Evolutionary conservation across 2,888 invertebrate genomes (phyloP), one percentile per base, ranked within the genome.

Genomic region (Oxyteleia sp.): DNA sequence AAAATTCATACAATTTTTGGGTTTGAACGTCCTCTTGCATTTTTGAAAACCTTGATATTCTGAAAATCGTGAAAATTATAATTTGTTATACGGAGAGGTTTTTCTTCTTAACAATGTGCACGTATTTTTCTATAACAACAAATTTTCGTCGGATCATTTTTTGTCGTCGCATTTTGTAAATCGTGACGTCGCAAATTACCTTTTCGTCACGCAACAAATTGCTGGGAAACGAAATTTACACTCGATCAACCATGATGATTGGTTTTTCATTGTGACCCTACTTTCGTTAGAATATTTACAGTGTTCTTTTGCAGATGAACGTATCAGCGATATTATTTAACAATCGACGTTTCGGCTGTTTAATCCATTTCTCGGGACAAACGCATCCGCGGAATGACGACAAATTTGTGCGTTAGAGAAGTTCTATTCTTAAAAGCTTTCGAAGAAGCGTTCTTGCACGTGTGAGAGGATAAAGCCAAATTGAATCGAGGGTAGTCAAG

Each of bases 381-480:
- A 53, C 57, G 45, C 38, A 26, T 18, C n/a, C 13, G 10, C 11
- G 35, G 29, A 79, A 69, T 63, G 45, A 43, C 43, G 68, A 61
- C 16, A 49, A 61, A 61, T 45, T 69, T 78, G 23, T 68, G 43
- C 13, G 45, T 68, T 41, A 45, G 20, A 55, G 45, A 69, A 76
- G 63, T 68, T 68, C 59, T 61, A 53, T 68, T 76, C 61, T 68
- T 76, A 51, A 68, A 68, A 68, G 66, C 68, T 76, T 68, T 76
- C 41, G 26, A 35, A 76, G 66, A 29, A 64, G 55, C 49, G 45
- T 55, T 75, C 57, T 26, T 53, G 43, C 55, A 57, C 64, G 75
- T 55, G 49, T 16, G 41, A 53, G 66, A 68, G 43, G 75, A 32
- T 51, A 43, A 61, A 64, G 35, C 26, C 23, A 76, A 76, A 76